Conservation (phyloP, 2,797 vertebrate species). For the Poecilia wingei region DNA sequence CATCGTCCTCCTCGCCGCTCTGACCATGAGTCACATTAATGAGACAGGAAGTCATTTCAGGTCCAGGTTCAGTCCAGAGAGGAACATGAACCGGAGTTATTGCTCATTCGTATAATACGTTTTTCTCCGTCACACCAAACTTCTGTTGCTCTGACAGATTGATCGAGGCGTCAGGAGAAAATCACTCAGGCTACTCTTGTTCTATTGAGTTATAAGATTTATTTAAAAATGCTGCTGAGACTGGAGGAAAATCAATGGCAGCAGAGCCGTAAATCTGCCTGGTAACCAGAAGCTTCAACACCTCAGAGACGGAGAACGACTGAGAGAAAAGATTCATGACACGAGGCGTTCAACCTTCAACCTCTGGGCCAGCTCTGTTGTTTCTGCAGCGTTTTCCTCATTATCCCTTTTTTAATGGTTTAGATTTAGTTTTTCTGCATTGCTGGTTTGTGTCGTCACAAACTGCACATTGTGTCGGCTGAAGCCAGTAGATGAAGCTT, state of each 20-base stretch:
- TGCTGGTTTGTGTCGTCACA: slow-evolving; percentile 5
- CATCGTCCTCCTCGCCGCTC: slow-evolving; percentile 4
- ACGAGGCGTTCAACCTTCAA: slow-evolving; percentile 21
- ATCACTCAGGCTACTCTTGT: slow-evolving; percentile 62
- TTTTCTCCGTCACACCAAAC: slow-evolving; percentile 31
- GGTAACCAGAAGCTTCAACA: slow-evolving; percentile 45
- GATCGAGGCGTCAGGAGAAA: slow-evolving; percentile 35
- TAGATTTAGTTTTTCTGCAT: slow-evolving; percentile 32
- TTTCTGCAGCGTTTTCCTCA: slow-evolving; percentile 30
- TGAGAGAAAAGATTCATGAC: slow-evolving; percentile 49
- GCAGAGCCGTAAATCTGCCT: slow-evolving; percentile 65
- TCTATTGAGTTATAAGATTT: slow-evolving; percentile 65
- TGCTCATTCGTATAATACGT: slow-evolving; percentile 44
- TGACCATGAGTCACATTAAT: neutral
- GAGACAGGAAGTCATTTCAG: neutral
- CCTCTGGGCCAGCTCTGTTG: slow-evolving; percentile 29
- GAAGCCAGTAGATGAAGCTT: neutral
- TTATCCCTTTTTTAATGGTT: neutral
- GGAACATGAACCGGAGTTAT: slow-evolving; percentile 5
- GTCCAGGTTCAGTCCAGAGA: neutral
- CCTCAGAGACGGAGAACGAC: slow-evolving; percentile 46
- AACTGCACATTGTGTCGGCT: neutral
- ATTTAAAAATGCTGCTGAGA: slow-evolving; percentile 60
- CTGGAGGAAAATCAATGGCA: slow-evolving; percentile 66
- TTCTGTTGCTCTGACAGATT: slow-evolving; percentile 46